A percentile compares a stretch with the other conserved stretches of the same genome.
These are phyloP conservation scores for Drosophila merina DNA, from an alignment of 2,888 invertebrate genomes.

Conservation along the genomic window DNA sequence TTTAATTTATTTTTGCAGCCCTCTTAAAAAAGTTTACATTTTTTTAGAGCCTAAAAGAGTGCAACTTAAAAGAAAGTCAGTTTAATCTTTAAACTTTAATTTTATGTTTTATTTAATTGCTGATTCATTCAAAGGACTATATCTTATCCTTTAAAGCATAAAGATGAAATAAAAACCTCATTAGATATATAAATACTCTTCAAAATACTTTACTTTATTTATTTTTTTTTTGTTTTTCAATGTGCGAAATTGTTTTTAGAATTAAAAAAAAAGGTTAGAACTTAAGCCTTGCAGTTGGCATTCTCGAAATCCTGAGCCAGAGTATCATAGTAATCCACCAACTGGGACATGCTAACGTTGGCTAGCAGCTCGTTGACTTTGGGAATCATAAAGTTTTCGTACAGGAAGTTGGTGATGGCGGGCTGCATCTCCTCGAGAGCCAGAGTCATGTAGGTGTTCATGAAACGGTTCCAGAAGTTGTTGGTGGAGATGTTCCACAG, in stretches of 20 bases:
- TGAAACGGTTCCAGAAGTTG: slow-evolving; percentile 54
- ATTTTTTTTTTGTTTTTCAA: neutral
- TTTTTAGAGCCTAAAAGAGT: neutral
- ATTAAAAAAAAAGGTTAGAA: neutral
- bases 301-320: slow-evolving; percentile 42
- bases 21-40: neutral
- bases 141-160: too few species aligned
- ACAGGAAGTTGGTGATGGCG: slow-evolving; percentile 27
- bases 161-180: too few species aligned
- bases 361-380: slow-evolving; percentile 50
- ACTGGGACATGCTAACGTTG: slow-evolving; percentile 24
- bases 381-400: slow-evolving; percentile 35
- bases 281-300: slow-evolving; percentile 39
- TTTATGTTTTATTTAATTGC: neutral
- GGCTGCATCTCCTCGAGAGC: slow-evolving; percentile 58
- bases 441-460: slow-evolving; percentile 42
- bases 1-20: too few species aligned
- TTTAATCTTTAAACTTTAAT: too few species aligned
- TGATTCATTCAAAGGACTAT: neutral
- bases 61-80: neutral
- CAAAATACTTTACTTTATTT: neutral
- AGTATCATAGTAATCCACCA: slow-evolving; percentile 22
- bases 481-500: slow-evolving; percentile 67
- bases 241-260: neutral
- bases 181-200: neutral